A percentile compares a stretch with the other conserved stretches of the same genome.
These are phyloP conservation scores for Pollachius pollachius DNA, from an alignment of 2,113 vertebrate genomes.

Conservation along the genomic window DNA sequence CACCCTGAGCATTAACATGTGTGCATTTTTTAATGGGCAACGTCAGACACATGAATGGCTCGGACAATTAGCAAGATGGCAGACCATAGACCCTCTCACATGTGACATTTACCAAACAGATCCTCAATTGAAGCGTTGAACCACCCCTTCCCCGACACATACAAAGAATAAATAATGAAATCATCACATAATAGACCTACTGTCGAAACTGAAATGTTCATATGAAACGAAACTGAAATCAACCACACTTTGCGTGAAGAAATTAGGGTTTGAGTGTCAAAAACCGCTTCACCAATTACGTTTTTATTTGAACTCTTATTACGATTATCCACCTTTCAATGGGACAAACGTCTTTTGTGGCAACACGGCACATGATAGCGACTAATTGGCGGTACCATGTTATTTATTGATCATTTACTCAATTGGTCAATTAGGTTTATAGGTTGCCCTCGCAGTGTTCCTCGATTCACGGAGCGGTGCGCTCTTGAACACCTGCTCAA, in stretches of 20 bases:
- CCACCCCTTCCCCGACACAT: too few relatives aligned
- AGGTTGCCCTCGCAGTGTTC: constrained; percentile 45
- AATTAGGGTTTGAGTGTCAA: too few relatives aligned
- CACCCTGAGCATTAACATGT: constrained; percentile 38
- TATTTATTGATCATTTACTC: constrained; percentile 66
- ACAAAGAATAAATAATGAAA: too few relatives aligned
- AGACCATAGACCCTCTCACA: too few relatives aligned
- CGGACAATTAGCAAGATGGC: constrained; percentile 40
- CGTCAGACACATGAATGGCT: constrained; percentile 24
- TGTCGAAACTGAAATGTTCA: neutral
- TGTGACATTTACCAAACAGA: too few relatives aligned
- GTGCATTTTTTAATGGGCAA: constrained; percentile 42
- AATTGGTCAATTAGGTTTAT: constrained; percentile 66
- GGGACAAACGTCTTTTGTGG: constrained; percentile 58
- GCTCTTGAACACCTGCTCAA: constrained; percentile 39
- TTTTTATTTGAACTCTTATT: neutral
- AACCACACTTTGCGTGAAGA: constrained; percentile 9
- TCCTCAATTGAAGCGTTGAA: too few relatives aligned
- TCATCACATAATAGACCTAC: too few relatives aligned
- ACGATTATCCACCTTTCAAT: constrained; percentile 27
- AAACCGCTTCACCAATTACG: too few relatives aligned
- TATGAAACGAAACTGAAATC: constrained; percentile 8
- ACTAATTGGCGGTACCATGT: constrained; percentile 57
- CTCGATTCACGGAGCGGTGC: constrained; percentile 45
- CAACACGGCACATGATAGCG: constrained; percentile 29